Conservation (phyloP, 64 coral and sea anemone genomes). For the Catalaphyllia jardinei region DNA sequence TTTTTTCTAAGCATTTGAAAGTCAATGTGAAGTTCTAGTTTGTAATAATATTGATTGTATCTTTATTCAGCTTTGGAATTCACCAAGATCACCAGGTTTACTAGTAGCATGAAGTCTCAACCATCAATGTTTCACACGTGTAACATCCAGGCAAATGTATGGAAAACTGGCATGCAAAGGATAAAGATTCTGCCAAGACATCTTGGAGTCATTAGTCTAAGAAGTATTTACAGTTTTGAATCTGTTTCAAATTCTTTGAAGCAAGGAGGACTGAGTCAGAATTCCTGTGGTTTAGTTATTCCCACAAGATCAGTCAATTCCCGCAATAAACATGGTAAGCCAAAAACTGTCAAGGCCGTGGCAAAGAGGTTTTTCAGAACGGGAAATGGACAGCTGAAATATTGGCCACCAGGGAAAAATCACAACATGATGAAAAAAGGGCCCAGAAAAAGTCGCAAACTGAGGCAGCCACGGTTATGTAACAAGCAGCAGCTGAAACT, state of each 20-base stretch:
- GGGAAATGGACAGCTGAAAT: conserved; percentile 80
- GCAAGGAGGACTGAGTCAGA: not conserved
- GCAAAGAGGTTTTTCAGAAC: conserved; percentile 81
- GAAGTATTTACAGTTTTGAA: conserved; percentile 7
- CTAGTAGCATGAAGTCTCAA: not conserved
- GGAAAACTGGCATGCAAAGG: not conserved
- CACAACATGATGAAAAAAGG: conserved; percentile 93
- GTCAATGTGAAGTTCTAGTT: no score
- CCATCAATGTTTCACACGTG: not conserved
- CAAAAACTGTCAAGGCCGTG: conserved; percentile 90
- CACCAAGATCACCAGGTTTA: not conserved
- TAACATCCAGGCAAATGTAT: not conserved
- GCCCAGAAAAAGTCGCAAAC: conserved; percentile 67
- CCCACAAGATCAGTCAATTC: conserved; percentile 15
- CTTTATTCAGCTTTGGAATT: not conserved
- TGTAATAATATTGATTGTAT: not conserved
- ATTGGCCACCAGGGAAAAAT: conserved; percentile 79
- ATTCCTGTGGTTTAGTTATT: not conserved
- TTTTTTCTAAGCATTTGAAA: no score
- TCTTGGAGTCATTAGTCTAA: not conserved
- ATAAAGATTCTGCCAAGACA: not conserved
- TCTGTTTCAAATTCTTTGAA: not conserved
- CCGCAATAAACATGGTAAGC: conserved; percentile 77
- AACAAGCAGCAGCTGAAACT: conserved; percentile 76
- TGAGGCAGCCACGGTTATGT: conserved; percentile 73